Evolutionary conservation across 2,113 vertebrate genomes (phyloP).

Genomic region (Ciconia stormi): DNA sequence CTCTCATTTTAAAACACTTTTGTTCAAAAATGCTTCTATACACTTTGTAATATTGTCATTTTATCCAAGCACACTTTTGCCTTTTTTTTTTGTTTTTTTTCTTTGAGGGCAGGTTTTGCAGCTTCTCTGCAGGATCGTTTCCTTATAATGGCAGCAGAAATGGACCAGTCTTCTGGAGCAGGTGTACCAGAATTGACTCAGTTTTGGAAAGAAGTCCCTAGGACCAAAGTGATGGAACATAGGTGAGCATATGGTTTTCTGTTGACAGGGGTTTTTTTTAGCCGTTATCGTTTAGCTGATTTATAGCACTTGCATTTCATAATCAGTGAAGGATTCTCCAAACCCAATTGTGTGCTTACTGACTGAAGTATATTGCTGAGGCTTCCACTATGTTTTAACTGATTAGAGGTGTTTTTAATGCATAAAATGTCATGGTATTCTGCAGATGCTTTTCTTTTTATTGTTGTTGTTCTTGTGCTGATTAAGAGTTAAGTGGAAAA

Average conservation of each 20-base stretch:
- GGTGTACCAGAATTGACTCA: conserved; percentile 84
- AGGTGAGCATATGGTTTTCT: conserved; percentile 72
- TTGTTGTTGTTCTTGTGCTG: neutral
- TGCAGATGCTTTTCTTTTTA: neutral
- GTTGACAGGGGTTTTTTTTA: neutral
- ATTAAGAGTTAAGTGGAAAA: neutral
- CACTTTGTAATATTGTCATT: neutral
- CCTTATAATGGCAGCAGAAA: conserved; percentile 96
- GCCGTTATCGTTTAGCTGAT: neutral
- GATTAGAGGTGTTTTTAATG: neutral
- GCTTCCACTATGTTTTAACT: neutral
- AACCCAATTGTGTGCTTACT: neutral
- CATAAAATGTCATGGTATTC: neutral
- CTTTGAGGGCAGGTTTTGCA: conserved; percentile 78
- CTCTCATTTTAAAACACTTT: neutral
- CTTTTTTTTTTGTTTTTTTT: neutral
- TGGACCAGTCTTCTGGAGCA: conserved; percentile 80
- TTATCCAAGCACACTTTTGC: neutral
- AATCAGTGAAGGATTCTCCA: neutral
- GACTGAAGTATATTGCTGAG: neutral
- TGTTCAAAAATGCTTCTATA: neutral
- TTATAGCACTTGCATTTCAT: neutral
- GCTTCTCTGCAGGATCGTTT: conserved; percentile 94
- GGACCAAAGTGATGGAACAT: conserved; percentile 91
- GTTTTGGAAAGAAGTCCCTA: conserved; percentile 95